phyloP scores from a whole-genome alignment of 1,140 invertebrate species.

The Leptinotarsa undecemlineata region DNA sequence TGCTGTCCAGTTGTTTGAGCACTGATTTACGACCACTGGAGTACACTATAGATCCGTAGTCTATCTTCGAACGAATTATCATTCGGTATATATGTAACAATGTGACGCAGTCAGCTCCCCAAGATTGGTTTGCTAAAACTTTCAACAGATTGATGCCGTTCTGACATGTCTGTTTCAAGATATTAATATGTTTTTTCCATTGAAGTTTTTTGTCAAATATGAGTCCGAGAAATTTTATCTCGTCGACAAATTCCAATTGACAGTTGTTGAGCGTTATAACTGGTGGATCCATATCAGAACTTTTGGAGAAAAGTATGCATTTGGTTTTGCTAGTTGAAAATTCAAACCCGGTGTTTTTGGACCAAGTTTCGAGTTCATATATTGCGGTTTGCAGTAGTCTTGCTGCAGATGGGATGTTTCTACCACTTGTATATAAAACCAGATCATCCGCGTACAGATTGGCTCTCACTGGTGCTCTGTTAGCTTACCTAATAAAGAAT shows the following conservation, averaged over 20 bases:
- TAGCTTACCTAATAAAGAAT: too few relatives aligned
- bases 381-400: conserved; percentile 18
- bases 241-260: not conserved
- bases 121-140: conserved; percentile 11
- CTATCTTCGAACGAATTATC: conserved; percentile 18
- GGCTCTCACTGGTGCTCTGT: conserved; percentile 10
- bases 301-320: conserved; percentile 24
- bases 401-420: conserved; percentile 4
- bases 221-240: conserved; percentile 15
- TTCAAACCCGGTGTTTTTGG: conserved; percentile 20
- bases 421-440: conserved; percentile 16
- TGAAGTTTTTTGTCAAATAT: conserved; percentile 18
- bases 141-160: conserved; percentile 19
- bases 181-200: conserved; percentile 21
- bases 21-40: conserved; percentile 10
- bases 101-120: conserved; percentile 19
- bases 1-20: conserved; percentile 14
- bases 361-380: conserved; percentile 15
- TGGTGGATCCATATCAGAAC: not conserved
- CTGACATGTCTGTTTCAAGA: conserved; percentile 13
- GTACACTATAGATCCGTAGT: conserved; percentile 24
- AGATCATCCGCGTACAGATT: conserved; percentile 28
- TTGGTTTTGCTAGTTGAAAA: conserved; percentile 27
- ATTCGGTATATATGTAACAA: conserved; percentile 19
- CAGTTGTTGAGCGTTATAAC: not conserved